Base-by-base conservation (phyloP, 2,888 invertebrate genomes). In the Trachelus tabidus region DNA sequence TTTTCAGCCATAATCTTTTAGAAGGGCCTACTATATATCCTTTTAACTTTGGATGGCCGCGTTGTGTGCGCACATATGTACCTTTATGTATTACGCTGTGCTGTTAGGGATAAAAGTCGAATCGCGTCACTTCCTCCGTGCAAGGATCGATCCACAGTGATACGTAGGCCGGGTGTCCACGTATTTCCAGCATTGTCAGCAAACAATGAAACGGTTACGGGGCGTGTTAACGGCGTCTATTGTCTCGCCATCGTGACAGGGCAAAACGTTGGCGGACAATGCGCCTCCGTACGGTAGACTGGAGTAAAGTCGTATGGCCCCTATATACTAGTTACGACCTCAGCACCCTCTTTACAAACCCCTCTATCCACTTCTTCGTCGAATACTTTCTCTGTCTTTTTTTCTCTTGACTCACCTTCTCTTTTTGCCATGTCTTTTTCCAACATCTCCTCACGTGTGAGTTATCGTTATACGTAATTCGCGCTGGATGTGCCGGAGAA, bases 151-250 rank as follows among this genome's bases (percentile, higher is more conserved):
- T 79, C 33, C 71, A 34, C 77, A 78, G 79, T 77, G 81, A 82
- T 82, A 82, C 76, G 76, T 76, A 79, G 33, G 69, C 76, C 79
- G 56, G 74, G 79, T 78, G 79, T 83, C 83, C 79, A 79, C 79
- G 75, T 85, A 86, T 87, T 87, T 87, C 85, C 81, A 77, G 85
- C 87, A 87, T 87, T 89, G 89, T 89, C 85, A 84, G 82, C 83
- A 87, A 89, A 89, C 89, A 89, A 89, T 90, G 87, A 89, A 87
- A 88, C 85, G 85, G 88, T 89, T 87, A 88, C 86, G 83, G 84
- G 83, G 83, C 87, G 86, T 87, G 88, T 89, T 89, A 88, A 87
- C 87, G 85, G 87, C 82, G 79, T 80, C 86, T 84, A 89, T 90
- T 90, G 89, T 89, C 87, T 88, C 83, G 80, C 79, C 81, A 78